Evolutionary conservation across 1,140 invertebrate species (phyloP).

Genomic region (Zaprionus kolodkinae): DNA sequence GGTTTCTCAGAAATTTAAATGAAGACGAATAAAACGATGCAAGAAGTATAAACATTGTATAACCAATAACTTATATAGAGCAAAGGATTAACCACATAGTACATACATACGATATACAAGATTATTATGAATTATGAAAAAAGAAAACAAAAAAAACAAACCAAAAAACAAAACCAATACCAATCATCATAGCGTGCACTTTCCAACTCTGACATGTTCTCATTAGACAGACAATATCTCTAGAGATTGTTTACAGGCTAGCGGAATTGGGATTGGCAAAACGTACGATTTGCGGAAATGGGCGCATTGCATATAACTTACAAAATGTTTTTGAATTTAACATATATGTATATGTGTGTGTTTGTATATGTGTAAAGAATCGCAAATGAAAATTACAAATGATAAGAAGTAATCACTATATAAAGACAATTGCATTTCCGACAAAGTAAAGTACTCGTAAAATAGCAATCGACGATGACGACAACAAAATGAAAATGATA

Average conservation of each 20-base stretch:
- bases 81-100: conserved; percentile 58
- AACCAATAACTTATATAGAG: conserved; percentile 63
- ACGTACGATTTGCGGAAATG: conserved; percentile 26
- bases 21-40: conserved; percentile 34
- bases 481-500: conserved; percentile 5
- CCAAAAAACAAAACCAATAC: conserved; percentile 5
- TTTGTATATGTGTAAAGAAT: conserved; percentile 71
- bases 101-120: conserved; percentile 33
- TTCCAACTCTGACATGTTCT: conserved; percentile 19
- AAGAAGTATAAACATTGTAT: conserved; percentile 38
- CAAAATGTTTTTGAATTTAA: conserved; percentile 50
- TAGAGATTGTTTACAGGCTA: conserved; percentile 47
- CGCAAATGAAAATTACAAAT: conserved; percentile 24
- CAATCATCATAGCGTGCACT: conserved; percentile 28
- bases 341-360: conserved; percentile 69
- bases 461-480: conserved; percentile 27
- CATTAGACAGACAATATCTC: conserved; percentile 53
- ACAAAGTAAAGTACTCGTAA: conserved; percentile 31
- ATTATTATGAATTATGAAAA: conserved; percentile 9
- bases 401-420: conserved; percentile 30
- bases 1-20: conserved; percentile 73
- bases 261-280: conserved; percentile 33
- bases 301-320: conserved; percentile 55
- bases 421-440: conserved; percentile 49
- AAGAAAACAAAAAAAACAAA: conserved; percentile 10